Percentiles rank a stretch among this genome's conserved stretches.
These are phyloP conservation scores for Brassicogethes aeneus DNA, from an alignment of 2,888 invertebrate genomes.

Conservation along the genomic window DNA sequence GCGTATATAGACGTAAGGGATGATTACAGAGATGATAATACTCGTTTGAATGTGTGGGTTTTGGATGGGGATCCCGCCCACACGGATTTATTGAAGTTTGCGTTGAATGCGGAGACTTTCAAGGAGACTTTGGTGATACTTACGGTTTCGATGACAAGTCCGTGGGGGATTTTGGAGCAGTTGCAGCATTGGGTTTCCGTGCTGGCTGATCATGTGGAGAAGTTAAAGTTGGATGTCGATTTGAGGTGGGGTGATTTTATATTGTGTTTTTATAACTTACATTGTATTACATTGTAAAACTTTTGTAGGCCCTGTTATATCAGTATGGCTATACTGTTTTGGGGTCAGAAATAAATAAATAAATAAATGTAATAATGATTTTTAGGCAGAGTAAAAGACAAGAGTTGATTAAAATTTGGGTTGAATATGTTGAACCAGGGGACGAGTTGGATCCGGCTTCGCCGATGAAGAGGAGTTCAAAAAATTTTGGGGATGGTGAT, in stretches of 20 bases:
- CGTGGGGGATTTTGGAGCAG: conserved; percentile 91
- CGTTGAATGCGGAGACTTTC: conserved; percentile 82
- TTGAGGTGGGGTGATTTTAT: too few relatives aligned
- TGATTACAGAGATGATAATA: conserved; percentile 96
- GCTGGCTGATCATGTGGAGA: conserved; percentile 86
- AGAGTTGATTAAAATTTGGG: conserved; percentile 76
- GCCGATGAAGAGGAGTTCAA: conserved; percentile 69
- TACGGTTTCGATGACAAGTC: conserved; percentile 93
- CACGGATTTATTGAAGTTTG: conserved; percentile 83
- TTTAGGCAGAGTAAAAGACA: conserved; percentile 57
- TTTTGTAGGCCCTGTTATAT: too few relatives aligned
- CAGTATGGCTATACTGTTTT: too few relatives aligned
- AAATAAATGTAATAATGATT: too few relatives aligned
- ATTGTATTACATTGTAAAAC: too few relatives aligned
- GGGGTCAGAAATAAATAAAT: too few relatives aligned
- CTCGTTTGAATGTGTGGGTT: conserved; percentile 92
- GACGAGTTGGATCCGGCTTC: conserved; percentile 71
- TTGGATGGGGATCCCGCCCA: conserved; percentile 94
- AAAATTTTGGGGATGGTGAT: conserved; percentile 43
- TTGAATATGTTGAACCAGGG: conserved; percentile 91
- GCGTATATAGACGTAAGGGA: conserved; percentile 96
- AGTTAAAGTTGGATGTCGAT: conserved; percentile 68
- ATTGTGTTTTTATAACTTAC: too few relatives aligned
- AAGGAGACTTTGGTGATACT: conserved; percentile 87
- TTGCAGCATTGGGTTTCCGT: conserved; percentile 87